phyloP scores from a whole-genome alignment of 2,888 invertebrate genomes.

The Andrena camellia region DNA sequence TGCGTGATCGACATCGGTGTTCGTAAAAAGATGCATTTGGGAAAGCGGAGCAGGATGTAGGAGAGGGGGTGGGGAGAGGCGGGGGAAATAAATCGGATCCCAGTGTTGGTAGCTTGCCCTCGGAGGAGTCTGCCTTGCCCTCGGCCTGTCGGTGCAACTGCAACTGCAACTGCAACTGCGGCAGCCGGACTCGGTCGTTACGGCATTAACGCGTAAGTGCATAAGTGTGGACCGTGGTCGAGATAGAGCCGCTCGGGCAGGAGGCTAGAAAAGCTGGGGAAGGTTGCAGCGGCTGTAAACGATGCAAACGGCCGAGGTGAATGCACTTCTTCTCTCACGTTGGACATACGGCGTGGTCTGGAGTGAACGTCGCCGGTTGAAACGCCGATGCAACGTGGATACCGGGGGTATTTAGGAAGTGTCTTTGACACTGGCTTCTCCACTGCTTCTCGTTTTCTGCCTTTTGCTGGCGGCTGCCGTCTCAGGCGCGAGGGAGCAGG shows the following conservation, averaged over 20 bases:
- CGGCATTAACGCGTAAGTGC: constrained; percentile 75
- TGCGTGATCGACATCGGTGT: not conserved
- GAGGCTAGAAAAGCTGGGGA: constrained; percentile 61
- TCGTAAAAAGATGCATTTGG: not conserved
- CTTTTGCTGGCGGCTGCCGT: not conserved
- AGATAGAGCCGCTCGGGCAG: constrained; percentile 61
- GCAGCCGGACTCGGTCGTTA: constrained; percentile 64
- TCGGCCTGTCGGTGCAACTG: constrained; percentile 55
- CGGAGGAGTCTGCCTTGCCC: constrained; percentile 43
- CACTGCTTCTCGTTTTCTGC: not conserved
- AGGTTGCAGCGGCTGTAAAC: constrained; percentile 72
- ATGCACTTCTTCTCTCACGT: constrained; percentile 69
- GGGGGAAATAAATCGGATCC: constrained; percentile 53
- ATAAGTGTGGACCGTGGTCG: constrained; percentile 70
- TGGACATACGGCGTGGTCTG: constrained; percentile 25
- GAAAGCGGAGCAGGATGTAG: not conserved
- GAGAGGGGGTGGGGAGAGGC: not conserved
- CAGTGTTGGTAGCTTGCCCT: constrained; percentile 46
- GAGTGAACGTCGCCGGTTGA: constrained; percentile 32
- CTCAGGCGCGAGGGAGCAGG: not conserved
- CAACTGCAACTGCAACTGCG: constrained; percentile 62
- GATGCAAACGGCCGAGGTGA: constrained; percentile 68
- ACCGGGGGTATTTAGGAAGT: constrained; percentile 24
- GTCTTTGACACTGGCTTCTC: constrained; percentile 36
- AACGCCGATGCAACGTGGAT: constrained; percentile 31